Base-by-base conservation (phyloP, 23 tunicate genomes). In the Ciona savignyi region DNA sequence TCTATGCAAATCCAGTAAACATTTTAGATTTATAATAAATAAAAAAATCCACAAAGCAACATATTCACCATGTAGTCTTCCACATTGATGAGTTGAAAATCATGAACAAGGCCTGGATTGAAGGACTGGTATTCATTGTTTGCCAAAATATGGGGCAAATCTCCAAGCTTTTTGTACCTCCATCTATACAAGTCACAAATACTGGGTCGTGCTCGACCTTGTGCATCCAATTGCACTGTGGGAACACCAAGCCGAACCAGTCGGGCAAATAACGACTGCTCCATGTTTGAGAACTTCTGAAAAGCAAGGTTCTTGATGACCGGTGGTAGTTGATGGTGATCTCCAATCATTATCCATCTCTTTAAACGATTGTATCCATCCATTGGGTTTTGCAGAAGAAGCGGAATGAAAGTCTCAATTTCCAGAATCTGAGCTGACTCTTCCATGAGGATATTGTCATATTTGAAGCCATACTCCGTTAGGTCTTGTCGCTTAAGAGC, bases 281-380 rank as follows among this genome's bases (percentile, higher is more conserved):
- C 99, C 99, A 95, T 95, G 90, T 95, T 95, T 25, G 97, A 95
- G 63, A 88, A 88, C 80, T 89, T 89, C 62, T 95, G 99, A 68
- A 95, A 95, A 20, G 99, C 99, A 25, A 83, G 84, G 60, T 95
- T 95, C 51, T 95, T 85, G 21, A 95, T 78, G 27, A 95, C 99
- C 1, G 99, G 99, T 31, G 99, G 99, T 1, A 95, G 62, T 70
- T 95, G 99, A 48, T 95, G 96, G 60, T 95, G 99, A 62, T 95
- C 99, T 19, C 99, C 99, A 60, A 95, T 95, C 99, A 95, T 95
- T 26, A 95, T 95, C 99, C 99, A 95, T 34, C 99, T 71, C 60
- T 95, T 95, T 25, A 95, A 42, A n/a, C 99, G 79, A 73, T 89
- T 95, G 85, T 89, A 95, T 15, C 99, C 99, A 67, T 95, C 99